Evolutionary conservation across 2,888 invertebrate species (phyloP), one percentile per base, ranked within the genome.

Genomic region (Merodon equestris): DNA sequence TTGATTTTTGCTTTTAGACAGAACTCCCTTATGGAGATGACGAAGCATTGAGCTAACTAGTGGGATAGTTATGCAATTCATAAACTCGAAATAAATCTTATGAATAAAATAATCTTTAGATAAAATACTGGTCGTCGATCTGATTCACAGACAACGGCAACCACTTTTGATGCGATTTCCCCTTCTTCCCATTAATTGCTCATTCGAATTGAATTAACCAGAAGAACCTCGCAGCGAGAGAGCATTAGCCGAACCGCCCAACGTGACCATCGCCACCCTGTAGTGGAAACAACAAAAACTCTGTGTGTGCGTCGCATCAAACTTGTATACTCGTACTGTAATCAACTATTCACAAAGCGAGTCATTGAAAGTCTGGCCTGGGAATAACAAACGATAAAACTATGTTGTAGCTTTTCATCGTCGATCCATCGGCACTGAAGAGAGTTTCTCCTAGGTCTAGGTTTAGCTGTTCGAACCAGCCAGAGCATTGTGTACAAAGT

Each of bases 361-460:
- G 47, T 10, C 48, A 51, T 53, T 27, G 42, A 60, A 60, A 53
- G 15, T 74, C 56, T 60, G 42, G 48, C 34, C 66, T 48, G 53
- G 42, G 58, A 64, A 72, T 57, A 73, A 73, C 56, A 72, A 67
- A 63, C 73, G 36, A 61, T 56, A 67, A 60, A 48, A 73, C 67
- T 67, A 51, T 7, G 2, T 54, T 12, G 27, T 40, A 40, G 9
- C 48, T 47, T 2, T 36, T 63, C 34, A 42, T 60, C 48, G 48
- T 50, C 70, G 58, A n/a, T 63, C 61, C 73, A 38, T 45, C 17
- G 50, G 19, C 15, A 40, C 27, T 12, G 44, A 66, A 67, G 54
- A 50, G 74, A 79, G 54, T 74, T 74, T 79, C 74, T 79, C 79
- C 68, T 79, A 60, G 60, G 27, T 27, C 7, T 27, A 27, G 53